phyloP scores from a whole-genome alignment of 2,113 vertebrate genomes.

The Tachycineta bicolor region DNA sequence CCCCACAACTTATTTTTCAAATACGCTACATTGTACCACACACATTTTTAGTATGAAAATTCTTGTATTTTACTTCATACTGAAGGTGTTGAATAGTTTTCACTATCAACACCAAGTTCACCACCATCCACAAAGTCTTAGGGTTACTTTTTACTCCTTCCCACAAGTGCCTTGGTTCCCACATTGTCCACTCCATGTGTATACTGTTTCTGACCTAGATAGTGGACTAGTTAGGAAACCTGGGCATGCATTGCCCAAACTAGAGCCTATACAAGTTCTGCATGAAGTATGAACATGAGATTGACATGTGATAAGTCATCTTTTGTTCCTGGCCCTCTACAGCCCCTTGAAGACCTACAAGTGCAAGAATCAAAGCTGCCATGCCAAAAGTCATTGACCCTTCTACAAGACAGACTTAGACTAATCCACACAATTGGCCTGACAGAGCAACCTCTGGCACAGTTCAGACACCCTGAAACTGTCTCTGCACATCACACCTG shows the following conservation, averaged over 20 bases:
- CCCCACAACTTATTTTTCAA: not conserved
- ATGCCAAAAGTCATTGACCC: not conserved
- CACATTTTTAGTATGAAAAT: not conserved
- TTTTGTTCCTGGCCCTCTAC: not conserved
- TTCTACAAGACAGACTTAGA: not conserved
- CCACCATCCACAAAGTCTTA: not conserved
- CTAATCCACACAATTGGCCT: not conserved
- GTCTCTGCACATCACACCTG: not conserved
- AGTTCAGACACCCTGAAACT: not conserved
- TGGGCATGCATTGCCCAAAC: not conserved
- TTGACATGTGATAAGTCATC: not conserved
- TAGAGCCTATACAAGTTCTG: not conserved
- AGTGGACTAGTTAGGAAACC: not conserved
- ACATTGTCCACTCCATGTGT: accelerated
- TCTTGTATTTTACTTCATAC: not conserved
- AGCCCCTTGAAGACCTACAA: not conserved
- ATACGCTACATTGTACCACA: not conserved
- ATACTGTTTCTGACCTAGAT: accelerated
- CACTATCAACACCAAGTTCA: not conserved
- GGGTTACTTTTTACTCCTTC: not conserved
- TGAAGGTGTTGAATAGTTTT: not conserved
- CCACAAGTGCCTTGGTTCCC: not conserved
- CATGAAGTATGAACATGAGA: not conserved
- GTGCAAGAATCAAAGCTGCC: not conserved
- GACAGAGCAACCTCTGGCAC: not conserved